Conservation (phyloP, 2,113 vertebrate species). For the Halichoeres trimaculatus region DNA sequence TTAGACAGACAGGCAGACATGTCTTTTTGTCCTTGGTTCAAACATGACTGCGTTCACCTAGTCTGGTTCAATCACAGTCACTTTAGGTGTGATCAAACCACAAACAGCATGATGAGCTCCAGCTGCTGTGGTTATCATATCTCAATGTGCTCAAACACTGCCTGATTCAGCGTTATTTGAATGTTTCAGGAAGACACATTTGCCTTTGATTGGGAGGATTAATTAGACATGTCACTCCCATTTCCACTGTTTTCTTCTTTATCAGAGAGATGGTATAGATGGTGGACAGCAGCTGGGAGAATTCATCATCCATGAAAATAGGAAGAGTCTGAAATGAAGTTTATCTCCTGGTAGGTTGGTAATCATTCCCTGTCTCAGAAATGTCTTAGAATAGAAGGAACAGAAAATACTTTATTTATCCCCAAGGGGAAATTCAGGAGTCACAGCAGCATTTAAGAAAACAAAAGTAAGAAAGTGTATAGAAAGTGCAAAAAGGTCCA, state of each 20-base stretch:
- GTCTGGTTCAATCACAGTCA: neutral
- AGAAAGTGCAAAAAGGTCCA: too few species aligned
- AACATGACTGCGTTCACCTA: constrained; percentile 6
- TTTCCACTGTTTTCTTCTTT: neutral
- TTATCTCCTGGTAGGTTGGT: neutral
- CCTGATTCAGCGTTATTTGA: constrained; percentile 36
- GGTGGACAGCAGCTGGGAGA: too few species aligned
- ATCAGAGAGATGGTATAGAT: neutral
- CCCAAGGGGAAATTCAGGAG: too few species aligned
- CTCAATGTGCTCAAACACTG: constrained; percentile 20
- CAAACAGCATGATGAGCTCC: constrained; percentile 44
- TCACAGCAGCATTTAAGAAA: too few species aligned
- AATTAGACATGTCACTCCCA: constrained; percentile 32
- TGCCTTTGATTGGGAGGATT: constrained; percentile 35
- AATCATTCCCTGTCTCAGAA: constrained; percentile 2
- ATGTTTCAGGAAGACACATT: constrained; percentile 41
- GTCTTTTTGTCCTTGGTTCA: too few species aligned
- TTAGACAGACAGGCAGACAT: too few species aligned
- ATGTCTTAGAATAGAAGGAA: too few species aligned
- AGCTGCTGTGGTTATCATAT: constrained; percentile 12
- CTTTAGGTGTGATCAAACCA: constrained; percentile 14
- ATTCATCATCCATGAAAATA: neutral
- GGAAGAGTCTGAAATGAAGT: neutral
- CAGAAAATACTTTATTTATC: too few species aligned
- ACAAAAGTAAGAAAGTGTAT: too few species aligned